phyloP scores from a whole-genome alignment of 2,888 invertebrate genomes.

The Stratiomys singularior region DNA sequence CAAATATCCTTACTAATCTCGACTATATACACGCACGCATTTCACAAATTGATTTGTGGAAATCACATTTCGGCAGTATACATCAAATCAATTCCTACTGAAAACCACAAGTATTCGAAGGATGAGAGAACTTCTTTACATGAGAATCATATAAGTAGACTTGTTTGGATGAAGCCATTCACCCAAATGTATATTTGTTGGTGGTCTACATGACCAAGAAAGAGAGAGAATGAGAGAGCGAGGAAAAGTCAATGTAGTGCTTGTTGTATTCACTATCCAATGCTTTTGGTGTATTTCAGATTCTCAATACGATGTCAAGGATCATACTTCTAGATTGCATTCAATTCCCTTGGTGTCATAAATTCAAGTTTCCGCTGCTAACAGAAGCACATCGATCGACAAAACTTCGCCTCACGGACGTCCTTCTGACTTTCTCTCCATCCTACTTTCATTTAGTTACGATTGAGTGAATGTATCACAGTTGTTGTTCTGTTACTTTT shows the following conservation, averaged over 20 bases:
- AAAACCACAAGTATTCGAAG: neutral
- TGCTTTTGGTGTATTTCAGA: no score
- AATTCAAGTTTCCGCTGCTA: conserved; percentile 5
- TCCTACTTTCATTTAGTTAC: neutral
- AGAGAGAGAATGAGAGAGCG: no score
- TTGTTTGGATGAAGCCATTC: neutral
- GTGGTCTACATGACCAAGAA: no score
- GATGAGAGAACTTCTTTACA: neutral
- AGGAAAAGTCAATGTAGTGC: no score
- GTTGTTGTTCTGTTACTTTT: neutral
- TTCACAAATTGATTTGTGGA: conserved; percentile 15
- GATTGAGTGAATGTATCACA: neutral
- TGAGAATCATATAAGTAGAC: neutral
- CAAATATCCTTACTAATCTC: no score
- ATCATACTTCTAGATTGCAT: conserved; percentile 32
- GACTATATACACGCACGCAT: no score
- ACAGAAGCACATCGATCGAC: neutral
- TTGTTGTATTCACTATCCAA: no score
- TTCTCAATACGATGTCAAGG: conserved; percentile 26
- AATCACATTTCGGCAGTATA: neutral
- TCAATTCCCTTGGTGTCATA: conserved; percentile 37
- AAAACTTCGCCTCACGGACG: no score
- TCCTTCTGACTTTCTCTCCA: no score
- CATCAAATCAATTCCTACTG: neutral
- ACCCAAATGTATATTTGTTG: no score